Conservation (phyloP, 2,797 vertebrate genomes). For the Manis pentadactyla region DNA sequence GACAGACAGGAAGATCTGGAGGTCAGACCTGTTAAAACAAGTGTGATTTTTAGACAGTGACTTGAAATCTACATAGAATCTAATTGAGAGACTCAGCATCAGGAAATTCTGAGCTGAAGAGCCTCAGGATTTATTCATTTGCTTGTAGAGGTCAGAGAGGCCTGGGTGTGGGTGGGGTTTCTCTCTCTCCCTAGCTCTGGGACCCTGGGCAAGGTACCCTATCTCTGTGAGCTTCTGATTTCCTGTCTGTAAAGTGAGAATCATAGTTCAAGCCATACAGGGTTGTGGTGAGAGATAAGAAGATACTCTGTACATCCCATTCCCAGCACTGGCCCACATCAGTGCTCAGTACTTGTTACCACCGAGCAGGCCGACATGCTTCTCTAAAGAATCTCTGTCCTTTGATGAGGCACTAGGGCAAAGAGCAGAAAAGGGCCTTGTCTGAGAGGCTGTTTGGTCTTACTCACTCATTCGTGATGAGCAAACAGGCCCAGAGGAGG, state of each 20-base stretch:
- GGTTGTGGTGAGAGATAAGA: not conserved
- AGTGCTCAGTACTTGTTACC: not conserved
- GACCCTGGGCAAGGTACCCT: not conserved
- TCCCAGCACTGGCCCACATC: not conserved
- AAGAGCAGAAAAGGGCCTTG: not conserved
- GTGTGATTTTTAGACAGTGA: constrained; percentile 51
- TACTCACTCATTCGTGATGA: not conserved
- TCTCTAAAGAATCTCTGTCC: not conserved
- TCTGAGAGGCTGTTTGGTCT: not conserved
- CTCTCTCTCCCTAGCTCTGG: not conserved
- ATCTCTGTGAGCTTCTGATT: not conserved
- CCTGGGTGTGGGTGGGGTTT: not conserved
- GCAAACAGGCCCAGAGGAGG: not conserved
- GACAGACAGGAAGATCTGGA: constrained; percentile 34
- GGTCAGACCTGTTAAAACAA: constrained; percentile 35
- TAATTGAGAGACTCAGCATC: not conserved
- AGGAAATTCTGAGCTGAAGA: not conserved
- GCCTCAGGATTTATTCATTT: not conserved
- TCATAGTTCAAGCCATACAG: not conserved
- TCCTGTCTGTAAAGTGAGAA: not conserved
- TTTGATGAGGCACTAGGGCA: not conserved
- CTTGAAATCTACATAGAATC: constrained; percentile 12
- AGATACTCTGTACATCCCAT: not conserved
- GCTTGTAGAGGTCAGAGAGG: not conserved
- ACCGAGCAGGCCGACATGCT: not conserved